Evolutionary conservation across 23 tunicate species (phyloP).

Genomic region (Diplosoma virens): DNA sequence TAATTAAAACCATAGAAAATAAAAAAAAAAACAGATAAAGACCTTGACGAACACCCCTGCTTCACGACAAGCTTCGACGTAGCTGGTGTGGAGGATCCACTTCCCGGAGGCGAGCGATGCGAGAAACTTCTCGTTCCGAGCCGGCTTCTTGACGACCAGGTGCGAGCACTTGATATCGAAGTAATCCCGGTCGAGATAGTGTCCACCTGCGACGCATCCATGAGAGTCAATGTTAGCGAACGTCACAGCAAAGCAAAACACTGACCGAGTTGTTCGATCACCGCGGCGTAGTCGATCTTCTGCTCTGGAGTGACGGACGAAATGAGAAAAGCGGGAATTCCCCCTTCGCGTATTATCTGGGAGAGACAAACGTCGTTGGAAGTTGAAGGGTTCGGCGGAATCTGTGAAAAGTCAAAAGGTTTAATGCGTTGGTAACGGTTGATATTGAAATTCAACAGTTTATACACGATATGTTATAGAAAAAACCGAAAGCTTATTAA

Average conservation of each 20-base stretch:
- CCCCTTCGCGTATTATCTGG: conserved; percentile 37
- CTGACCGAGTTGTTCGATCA: conserved; percentile 54
- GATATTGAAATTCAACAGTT: no score
- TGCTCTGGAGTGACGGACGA: conserved; percentile 54
- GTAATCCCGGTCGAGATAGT: conserved; percentile 44
- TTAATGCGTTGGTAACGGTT: no score
- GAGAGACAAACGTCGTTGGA: conserved; percentile 8
- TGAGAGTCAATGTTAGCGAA: neutral
- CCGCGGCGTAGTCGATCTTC: conserved; percentile 39
- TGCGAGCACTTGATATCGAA: conserved; percentile 56
- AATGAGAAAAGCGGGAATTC: conserved; percentile 44
- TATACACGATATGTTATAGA: no score
- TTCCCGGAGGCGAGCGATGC: conserved; percentile 71
- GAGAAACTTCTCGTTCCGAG: conserved; percentile 78
- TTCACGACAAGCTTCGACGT: conserved; percentile 64
- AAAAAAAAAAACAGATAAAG: no score
- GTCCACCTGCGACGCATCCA: conserved; percentile 39
- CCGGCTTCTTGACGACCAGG: conserved; percentile 64
- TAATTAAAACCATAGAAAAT: no score
- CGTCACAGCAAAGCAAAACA: neutral
- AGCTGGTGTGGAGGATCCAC: conserved; percentile 59
- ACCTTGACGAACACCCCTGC: conserved; percentile 56
- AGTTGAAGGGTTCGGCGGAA: no score
- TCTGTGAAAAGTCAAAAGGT: no score
- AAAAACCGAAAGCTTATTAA: no score